Evolutionary conservation across 1,140 invertebrate species (phyloP).

Genomic region (Coboldia fuscipes): DNA sequence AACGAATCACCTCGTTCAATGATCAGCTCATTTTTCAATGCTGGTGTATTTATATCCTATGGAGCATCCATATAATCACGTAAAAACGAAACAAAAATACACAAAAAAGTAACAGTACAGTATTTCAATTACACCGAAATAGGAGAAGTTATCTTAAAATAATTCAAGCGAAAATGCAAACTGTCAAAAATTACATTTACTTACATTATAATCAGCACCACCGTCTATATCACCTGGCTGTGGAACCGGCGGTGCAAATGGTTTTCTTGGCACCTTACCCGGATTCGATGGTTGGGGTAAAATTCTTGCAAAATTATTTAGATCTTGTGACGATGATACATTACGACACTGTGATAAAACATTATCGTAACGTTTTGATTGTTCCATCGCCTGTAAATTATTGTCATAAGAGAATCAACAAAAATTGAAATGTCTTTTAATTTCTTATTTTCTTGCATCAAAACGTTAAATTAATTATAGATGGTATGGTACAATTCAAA

Average conservation of each 20-base stretch:
- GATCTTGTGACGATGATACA: slow-evolving; percentile 41
- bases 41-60: slow-evolving; percentile 37
- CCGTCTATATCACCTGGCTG: slow-evolving; percentile 22
- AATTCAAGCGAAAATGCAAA: neutral
- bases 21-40: slow-evolving; percentile 64
- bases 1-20: slow-evolving; percentile 54
- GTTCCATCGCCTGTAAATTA: slow-evolving; percentile 51
- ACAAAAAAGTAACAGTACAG: no score
- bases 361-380: slow-evolving; percentile 51
- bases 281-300: slow-evolving; percentile 32
- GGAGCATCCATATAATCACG: slow-evolving; percentile 4
- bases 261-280: slow-evolving; percentile 29
- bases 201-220: slow-evolving; percentile 15
- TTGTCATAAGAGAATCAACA: no score
- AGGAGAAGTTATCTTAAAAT: neutral
- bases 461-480: no score
- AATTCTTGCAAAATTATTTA: slow-evolving; percentile 47
- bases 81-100: slow-evolving; percentile 1
- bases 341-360: slow-evolving; percentile 44
- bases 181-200: slow-evolving; percentile 4
- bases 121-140: neutral
- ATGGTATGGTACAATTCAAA: no score
- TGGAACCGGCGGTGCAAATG: slow-evolving; percentile 42
- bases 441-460: no score
- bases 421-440: no score